Conservation (phyloP, 2,113 vertebrate species). For the Mesitornis unicolor region DNA sequence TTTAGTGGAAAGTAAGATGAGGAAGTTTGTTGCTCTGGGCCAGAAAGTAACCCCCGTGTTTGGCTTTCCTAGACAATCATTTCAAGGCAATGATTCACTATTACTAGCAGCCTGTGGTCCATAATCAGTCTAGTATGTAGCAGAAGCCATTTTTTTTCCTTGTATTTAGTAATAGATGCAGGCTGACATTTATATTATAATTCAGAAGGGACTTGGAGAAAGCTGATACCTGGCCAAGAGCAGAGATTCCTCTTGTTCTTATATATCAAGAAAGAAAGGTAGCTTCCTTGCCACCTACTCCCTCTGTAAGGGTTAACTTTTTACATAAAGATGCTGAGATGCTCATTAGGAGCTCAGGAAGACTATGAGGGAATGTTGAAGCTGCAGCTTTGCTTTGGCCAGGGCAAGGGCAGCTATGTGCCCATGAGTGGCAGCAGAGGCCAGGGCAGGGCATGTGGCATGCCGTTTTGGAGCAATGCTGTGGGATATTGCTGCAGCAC, state of each 20-base stretch:
- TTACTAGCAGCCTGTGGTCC: neutral
- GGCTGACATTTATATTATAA: neutral
- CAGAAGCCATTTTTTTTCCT: neutral
- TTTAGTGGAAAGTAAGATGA: neutral
- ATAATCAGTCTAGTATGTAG: neutral
- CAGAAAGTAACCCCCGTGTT: neutral
- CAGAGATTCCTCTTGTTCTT: neutral
- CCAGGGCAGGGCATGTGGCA: neutral
- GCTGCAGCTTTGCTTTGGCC: neutral
- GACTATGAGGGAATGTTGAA: neutral
- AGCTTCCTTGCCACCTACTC: neutral
- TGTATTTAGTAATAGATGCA: neutral
- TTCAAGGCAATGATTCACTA: neutral
- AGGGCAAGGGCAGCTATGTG: fast-evolving
- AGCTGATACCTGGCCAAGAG: neutral
- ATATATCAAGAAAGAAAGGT: neutral
- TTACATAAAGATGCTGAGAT: neutral
- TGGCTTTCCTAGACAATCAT: neutral
- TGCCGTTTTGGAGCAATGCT: fast-evolving
- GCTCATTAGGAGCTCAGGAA: too few relatives aligned
- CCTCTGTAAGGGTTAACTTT: fast-evolving
- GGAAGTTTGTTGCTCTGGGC: neutral
- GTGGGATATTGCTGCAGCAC: neutral
- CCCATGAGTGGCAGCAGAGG: neutral
- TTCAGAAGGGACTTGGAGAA: neutral